Evolutionary conservation across 2,888 invertebrate species (phyloP).

Genomic region (Drosophila nigricruria): DNA sequence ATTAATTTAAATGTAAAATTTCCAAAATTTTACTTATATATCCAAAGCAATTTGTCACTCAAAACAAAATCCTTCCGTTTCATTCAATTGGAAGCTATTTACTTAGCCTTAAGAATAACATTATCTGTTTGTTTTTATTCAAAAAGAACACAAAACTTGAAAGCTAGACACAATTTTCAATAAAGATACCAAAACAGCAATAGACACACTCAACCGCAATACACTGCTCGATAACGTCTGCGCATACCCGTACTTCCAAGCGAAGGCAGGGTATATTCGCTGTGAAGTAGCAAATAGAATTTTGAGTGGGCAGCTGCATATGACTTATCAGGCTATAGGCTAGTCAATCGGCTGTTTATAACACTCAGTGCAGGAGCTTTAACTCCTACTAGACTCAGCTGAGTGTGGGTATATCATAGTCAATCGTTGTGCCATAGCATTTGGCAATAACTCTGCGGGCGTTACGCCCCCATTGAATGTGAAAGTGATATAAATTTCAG

Average conservation of each 20-base stretch:
- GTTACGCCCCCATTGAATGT: conserved; percentile 25
- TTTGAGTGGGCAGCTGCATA: neutral
- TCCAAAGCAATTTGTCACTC: neutral
- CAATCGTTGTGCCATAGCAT: conserved; percentile 23
- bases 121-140: conserved; percentile 15
- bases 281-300: neutral
- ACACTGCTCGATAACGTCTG: conserved; percentile 4
- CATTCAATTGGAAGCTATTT: conserved; percentile 17
- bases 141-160: conserved; percentile 14
- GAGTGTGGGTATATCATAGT: conserved; percentile 29
- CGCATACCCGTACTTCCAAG: neutral
- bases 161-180: conserved; percentile 24
- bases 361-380: no score
- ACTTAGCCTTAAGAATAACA: neutral
- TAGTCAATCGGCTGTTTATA: no score
- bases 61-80: neutral
- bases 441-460: conserved; percentile 46
- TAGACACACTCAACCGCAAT: conserved; percentile 15
- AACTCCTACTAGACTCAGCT: no score
- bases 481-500: conserved; percentile 24
- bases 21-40: neutral
- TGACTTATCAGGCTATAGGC: no score
- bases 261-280: neutral
- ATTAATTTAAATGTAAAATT: neutral
- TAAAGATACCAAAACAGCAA: conserved; percentile 11